Base-by-base conservation (phyloP, 2,888 invertebrate species). In the Tiliacea aurago region DNA sequence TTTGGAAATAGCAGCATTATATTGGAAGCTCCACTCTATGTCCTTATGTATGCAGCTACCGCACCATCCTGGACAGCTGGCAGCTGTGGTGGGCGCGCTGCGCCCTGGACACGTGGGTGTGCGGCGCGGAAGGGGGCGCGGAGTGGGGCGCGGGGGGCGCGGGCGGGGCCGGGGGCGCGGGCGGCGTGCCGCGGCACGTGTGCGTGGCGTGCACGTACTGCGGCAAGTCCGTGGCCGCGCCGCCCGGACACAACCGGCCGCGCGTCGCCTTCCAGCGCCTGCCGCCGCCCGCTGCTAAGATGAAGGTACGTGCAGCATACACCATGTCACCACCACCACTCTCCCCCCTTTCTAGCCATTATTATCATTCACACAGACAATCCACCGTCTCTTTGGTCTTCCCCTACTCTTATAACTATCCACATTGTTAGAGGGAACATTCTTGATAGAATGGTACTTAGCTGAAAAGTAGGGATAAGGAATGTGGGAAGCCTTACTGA, bases 161-260 rank as follows among this genome's bases (percentile, higher is more conserved):
- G 49, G 84, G 95, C 94, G 95, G 72, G 94, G 94, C 4, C 69
- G 73, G 75, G 41, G 80, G 94, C 70, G 86, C 71, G 81, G 73
- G 80, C 6, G 81, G 86, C 64, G 90, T 79, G 71, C 88, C 91
- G 86, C 90, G 91, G 9, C 91, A 91, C 86, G 94, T 95, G 88
- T 92, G 93, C 90, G 97, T 99, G 73, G 98, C 98, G 9, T 99
- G 99, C 94, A 99, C 98, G 90, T 99, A 99, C 95, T 99, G 99
- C 96, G 98, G 99, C 67, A 99, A 99, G 96, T 98, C 98, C 80
- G 98, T 99, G 84, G 98, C 98, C 1, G 98, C 98, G 79, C 97
- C 98, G 93, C 97, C 98, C 86, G 97, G 97, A 0, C 87, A 86
- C 83, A 74, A 81, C 64, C 78, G 87, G 0, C 89, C 89, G 0